Conservation (phyloP, 2,113 vertebrate genomes). For the Dendrocopos noguchii region DNA sequence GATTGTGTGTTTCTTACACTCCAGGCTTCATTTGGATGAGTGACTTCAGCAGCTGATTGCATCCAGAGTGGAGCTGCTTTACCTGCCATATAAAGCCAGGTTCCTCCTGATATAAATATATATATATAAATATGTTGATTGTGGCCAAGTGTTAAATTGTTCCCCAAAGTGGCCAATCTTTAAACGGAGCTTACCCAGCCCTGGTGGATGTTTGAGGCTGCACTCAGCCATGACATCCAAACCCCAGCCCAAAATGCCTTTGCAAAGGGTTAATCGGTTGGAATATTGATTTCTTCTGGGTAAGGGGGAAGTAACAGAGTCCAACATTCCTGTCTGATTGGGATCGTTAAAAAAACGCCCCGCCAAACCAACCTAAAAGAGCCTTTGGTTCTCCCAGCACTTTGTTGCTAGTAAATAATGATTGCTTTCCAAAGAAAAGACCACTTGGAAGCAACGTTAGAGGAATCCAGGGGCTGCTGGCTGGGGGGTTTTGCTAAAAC, state of each 20-base stretch:
- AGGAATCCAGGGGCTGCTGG: not conserved
- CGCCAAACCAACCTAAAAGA: not conserved
- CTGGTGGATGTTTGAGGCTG: slow-evolving; percentile 87
- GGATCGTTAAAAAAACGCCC: slow-evolving; percentile 75
- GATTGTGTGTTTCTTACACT: not conserved
- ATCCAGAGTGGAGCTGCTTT: not conserved
- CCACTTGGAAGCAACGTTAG: slow-evolving; percentile 54
- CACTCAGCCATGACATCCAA: slow-evolving; percentile 96
- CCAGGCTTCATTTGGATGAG: not conserved
- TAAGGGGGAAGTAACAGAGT: slow-evolving; percentile 83
- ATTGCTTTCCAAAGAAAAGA: not conserved
- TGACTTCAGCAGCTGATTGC: not conserved
- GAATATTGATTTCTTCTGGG: slow-evolving; percentile 97
- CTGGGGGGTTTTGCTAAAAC: not conserved
- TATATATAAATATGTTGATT: slow-evolving; percentile 52
- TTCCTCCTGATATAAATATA: slow-evolving; percentile 6
- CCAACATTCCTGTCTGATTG: slow-evolving; percentile 80
- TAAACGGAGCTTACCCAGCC: slow-evolving; percentile 91
- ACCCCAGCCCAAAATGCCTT: slow-evolving; percentile 88
- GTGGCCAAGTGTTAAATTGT: slow-evolving; percentile 83
- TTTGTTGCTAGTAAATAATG: slow-evolving; percentile 53
- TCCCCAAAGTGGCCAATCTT: slow-evolving; percentile 83
- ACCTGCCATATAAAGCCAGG: not conserved
- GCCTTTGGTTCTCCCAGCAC: slow-evolving; percentile 64
- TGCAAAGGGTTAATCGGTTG: slow-evolving; percentile 99